phyloP scores from a whole-genome alignment of 1,140 invertebrate genomes.

The Drosophila punjabiensis region DNA sequence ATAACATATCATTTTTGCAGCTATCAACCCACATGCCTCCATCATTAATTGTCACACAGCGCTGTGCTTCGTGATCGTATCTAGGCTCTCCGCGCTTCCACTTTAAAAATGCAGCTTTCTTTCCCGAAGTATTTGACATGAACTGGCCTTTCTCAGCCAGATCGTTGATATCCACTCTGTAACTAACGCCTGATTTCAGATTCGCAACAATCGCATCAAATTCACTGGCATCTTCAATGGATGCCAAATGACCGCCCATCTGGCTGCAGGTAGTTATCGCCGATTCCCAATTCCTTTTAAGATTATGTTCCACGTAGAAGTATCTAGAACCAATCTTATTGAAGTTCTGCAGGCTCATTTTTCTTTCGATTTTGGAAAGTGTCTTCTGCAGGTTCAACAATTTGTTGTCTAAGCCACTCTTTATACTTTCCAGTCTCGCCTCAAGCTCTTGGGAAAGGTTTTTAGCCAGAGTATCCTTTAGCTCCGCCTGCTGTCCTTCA shows the following conservation, averaged over 20 bases:
- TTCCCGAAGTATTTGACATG: slow-evolving; percentile 1
- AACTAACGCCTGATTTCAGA: neutral
- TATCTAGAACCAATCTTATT: neutral
- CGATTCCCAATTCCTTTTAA: neutral
- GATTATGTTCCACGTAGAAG: neutral
- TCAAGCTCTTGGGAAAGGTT: neutral
- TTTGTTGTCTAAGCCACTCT: neutral
- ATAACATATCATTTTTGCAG: neutral
- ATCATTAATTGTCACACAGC: neutral
- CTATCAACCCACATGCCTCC: slow-evolving; percentile 14
- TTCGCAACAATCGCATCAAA: neutral
- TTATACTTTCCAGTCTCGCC: neutral
- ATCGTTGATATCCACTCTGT: slow-evolving; percentile 13
- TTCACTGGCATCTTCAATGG: neutral
- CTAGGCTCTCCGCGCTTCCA: neutral
- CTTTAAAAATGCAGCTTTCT: slow-evolving; percentile 12
- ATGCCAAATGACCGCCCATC: slow-evolving; percentile 1
- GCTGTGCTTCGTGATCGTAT: neutral
- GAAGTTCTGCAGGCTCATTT: neutral
- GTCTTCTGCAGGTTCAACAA: neutral
- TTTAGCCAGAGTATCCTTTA: neutral
- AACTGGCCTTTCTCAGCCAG: neutral
- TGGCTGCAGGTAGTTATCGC: neutral
- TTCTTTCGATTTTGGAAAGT: neutral
- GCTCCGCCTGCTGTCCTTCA: neutral